Conservation (phyloP, 2,113 vertebrate species). For the Protomyctophum bolini region DNA sequence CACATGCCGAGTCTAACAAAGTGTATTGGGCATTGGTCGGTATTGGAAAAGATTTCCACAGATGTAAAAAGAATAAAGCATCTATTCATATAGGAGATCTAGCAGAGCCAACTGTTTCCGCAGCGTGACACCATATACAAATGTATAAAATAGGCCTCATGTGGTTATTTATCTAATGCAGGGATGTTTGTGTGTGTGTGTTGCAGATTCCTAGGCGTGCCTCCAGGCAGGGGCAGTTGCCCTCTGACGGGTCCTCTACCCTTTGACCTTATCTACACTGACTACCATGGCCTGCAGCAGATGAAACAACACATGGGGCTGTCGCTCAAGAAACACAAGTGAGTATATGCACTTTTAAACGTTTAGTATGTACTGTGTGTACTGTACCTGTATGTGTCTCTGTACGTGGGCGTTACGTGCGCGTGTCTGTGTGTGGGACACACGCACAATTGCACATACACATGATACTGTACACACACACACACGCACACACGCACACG, state of each 20-base stretch:
- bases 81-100: too few species aligned
- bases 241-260: conserved; percentile 90
- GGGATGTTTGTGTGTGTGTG: conserved; percentile 29
- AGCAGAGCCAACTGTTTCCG: too few species aligned
- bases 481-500: too few species aligned
- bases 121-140: too few species aligned
- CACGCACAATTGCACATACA: too few species aligned
- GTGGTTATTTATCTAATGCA: not conserved
- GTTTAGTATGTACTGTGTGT: not conserved
- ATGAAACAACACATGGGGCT: conserved; percentile 99
- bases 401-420: not conserved
- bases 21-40: too few species aligned
- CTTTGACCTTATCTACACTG: conserved; percentile 97
- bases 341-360: conserved; percentile 46
- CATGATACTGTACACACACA: too few species aligned
- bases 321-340: conserved; percentile 96
- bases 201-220: conserved; percentile 91
- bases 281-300: conserved; percentile 97
- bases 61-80: too few species aligned
- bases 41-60: too few species aligned
- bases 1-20: too few species aligned
- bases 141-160: conserved; percentile 11
- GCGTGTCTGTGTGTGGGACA: not conserved
- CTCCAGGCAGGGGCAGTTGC: conserved; percentile 95
- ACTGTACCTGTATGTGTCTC: not conserved